Base-by-base conservation (phyloP, 2,797 vertebrate species). In the Apogon talboti region DNA sequence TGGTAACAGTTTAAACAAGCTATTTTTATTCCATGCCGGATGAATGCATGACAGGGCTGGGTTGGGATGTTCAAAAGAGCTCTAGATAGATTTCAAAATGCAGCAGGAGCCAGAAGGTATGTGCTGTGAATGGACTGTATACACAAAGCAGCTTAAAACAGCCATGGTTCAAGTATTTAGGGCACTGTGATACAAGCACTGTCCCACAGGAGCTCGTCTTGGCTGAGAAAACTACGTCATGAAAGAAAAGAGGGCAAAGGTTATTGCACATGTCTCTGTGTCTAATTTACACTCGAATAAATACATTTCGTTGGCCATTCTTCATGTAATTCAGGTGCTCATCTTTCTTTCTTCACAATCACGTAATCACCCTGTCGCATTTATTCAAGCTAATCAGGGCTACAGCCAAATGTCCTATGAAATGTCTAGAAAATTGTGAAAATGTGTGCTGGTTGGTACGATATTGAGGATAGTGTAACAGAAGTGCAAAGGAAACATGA, bases 1-100 rank as follows among this genome's bases (percentile, higher is more conserved):
- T 88, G 90, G 89, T 90, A 90, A 92, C 91, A 55, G 76, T 88
- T 90, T 86, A 87, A 90, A 90, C 88, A 89, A 85, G 72, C 89
- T 89, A 92, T 90, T 90, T 90, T 86, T 88, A 89, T 69, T 78
- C 73, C 76, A 48, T 58, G 72, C 74, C 37, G 73, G 69, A 86
- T 79, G 67, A 78, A 74, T 79, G 68, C 64, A 51, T 61, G 54
- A 64, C 78, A 60, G 52, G 52, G 63, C 46, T 5, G 67, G 68
- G 78, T 19, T 70, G 58, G 74, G 87, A 86, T 69, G 77, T 71
- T 85, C 67, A 63, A 41, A 82, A 77, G 78, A 61, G 38, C 67
- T 78, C 67, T 1, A 67, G 86, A 84, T 79, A 79, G 70, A 84
- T 69, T 79, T 86, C 41, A 74, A 35, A 81, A 81, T 64, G 69